A percentile compares a stretch with the other conserved stretches of the same genome.
These are phyloP conservation scores for Ceraclea dissimilis DNA, from an alignment of 2,888 invertebrate genomes.

Conservation along the genomic window DNA sequence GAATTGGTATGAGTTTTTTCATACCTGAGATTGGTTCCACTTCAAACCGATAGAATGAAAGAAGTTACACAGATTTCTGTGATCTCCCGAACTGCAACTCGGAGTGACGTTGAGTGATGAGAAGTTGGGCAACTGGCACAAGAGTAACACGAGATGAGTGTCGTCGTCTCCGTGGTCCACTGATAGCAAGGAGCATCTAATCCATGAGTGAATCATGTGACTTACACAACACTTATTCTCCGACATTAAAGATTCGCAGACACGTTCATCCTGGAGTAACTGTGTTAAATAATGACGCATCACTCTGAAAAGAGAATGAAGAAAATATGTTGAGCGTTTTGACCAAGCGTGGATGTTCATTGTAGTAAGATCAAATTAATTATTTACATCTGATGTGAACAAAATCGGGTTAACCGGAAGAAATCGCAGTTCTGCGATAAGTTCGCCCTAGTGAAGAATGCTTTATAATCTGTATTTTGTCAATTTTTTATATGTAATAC, in stretches of 20 bases:
- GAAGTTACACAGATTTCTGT: slow-evolving; percentile 23
- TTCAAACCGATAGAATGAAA: slow-evolving; percentile 18
- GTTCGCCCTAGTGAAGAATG: too few relatives aligned
- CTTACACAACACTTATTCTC: slow-evolving; percentile 14
- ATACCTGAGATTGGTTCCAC: slow-evolving; percentile 20
- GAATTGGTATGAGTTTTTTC: too few relatives aligned
- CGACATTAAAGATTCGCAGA: slow-evolving; percentile 13
- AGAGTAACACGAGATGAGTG: slow-evolving; percentile 19
- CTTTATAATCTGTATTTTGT: too few relatives aligned
- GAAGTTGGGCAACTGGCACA: slow-evolving; percentile 21
- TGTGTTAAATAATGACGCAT: slow-evolving; percentile 18
- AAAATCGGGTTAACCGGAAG: too few relatives aligned
- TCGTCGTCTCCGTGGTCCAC: slow-evolving; percentile 12
- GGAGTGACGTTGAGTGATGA: slow-evolving; percentile 18
- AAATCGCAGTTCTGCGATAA: too few relatives aligned
- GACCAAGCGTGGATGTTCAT: neutral
- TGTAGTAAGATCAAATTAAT: neutral
- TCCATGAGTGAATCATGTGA: slow-evolving; percentile 21
- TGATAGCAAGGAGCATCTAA: slow-evolving; percentile 19
- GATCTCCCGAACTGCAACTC: slow-evolving; percentile 13
- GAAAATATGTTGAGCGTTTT: slow-evolving; percentile 2
- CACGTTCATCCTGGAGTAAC: slow-evolving; percentile 22
- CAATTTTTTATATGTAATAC: too few relatives aligned
- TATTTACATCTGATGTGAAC: too few relatives aligned
- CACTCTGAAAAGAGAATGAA: slow-evolving; percentile 19